Evolutionary conservation across 2,797 vertebrate species (phyloP).

Genomic region (Agapornis canus): DNA sequence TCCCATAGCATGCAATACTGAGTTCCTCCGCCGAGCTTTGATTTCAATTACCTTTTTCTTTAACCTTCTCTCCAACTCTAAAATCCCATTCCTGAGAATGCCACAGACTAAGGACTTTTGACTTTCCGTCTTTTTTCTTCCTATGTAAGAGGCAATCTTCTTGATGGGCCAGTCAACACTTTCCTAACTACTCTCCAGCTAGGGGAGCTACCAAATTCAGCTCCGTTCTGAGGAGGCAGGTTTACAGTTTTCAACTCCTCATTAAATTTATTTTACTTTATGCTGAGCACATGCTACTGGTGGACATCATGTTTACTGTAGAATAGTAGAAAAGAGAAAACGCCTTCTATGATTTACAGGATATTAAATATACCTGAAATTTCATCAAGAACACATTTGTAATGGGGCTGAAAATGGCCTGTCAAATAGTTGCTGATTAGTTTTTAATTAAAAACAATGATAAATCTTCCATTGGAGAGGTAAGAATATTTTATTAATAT

Average conservation of each 20-base stretch:
- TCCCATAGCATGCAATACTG: background rate
- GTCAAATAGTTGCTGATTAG: constrained; percentile 41
- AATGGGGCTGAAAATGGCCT: constrained; percentile 39
- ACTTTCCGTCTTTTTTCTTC: background rate
- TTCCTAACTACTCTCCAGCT: background rate
- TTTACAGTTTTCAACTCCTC: background rate
- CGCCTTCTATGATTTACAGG: constrained; percentile 14
- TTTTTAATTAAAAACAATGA: constrained; percentile 38
- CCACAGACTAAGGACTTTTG: background rate
- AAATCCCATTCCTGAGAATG: background rate
- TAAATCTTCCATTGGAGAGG: background rate
- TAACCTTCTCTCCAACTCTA: background rate
- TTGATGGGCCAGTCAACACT: background rate
- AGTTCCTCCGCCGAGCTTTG: background rate
- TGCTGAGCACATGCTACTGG: background rate
- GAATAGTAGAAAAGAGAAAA: constrained; percentile 10
- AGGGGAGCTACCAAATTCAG: background rate
- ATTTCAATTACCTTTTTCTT: background rate
- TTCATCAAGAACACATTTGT: constrained; percentile 48
- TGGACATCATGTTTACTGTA: background rate
- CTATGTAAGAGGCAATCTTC: background rate
- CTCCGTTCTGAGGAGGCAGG: background rate
- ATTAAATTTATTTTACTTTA: background rate
- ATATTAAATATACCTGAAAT: constrained; percentile 30
- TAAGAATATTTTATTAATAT: background rate